Conservation (phyloP, 2,113 vertebrate species). For the Dromaius novaehollandiae region DNA sequence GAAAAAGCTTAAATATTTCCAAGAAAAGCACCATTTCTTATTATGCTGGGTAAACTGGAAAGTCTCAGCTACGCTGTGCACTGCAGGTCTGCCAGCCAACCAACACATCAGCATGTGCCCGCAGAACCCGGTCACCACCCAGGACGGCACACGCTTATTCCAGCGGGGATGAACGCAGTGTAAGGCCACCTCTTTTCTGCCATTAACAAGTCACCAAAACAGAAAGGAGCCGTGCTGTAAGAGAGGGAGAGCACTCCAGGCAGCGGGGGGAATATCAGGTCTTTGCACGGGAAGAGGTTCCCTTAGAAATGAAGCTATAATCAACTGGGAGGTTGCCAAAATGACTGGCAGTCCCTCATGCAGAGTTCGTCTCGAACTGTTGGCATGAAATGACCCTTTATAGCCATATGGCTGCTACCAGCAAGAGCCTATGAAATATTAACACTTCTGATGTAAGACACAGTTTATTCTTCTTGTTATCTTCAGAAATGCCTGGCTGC, state of each 20-base stretch:
- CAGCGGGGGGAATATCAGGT: neutral
- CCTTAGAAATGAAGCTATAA: neutral
- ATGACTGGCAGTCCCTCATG: neutral
- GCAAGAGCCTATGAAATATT: neutral
- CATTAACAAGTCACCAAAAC: neutral
- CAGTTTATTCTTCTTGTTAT: neutral
- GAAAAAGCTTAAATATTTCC: neutral
- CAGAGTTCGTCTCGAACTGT: too few species aligned
- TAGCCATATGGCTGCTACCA: neutral
- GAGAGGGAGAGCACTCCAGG: neutral
- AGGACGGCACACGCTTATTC: fast-evolving
- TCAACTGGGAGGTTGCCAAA: neutral
- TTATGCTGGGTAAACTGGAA: neutral
- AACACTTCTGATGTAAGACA: neutral
- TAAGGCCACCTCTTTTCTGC: neutral
- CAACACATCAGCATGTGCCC: neutral
- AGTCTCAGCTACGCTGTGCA: neutral
- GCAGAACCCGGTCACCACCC: neutral
- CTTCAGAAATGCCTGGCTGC: neutral
- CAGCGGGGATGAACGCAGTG: neutral
- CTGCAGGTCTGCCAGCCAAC: neutral
- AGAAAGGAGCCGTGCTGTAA: neutral
- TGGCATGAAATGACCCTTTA: neutral
- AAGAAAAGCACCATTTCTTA: slow-evolving; percentile 9
- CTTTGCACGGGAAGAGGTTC: neutral